These are phyloP conservation scores for Clivina fossor DNA, from an alignment of 2,888 invertebrate species.

Conservation along the genomic window DNA sequence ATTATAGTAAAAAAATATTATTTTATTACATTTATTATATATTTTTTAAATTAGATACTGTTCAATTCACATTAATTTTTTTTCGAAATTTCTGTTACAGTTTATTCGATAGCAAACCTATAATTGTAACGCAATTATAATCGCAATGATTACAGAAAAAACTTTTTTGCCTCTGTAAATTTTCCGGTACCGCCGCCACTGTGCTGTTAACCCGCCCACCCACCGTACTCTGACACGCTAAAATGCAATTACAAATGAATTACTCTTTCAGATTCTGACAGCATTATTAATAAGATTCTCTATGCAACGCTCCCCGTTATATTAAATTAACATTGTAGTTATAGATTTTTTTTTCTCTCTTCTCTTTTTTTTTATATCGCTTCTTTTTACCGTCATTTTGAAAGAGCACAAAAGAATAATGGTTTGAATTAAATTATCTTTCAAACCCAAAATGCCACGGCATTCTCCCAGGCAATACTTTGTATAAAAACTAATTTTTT, in stretches of 20 bases:
- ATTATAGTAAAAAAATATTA: too few species aligned
- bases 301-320: conserved; percentile 22
- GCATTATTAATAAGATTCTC: conserved; percentile 46
- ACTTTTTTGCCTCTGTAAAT: too few species aligned
- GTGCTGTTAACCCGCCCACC: conserved; percentile 35
- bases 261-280: conserved; percentile 48
- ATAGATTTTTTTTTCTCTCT: conserved; percentile 25
- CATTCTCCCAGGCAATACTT: too few species aligned
- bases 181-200: too few species aligned
- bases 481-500: too few species aligned
- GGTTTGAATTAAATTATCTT: conserved; percentile 17
- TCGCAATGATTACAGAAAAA: too few species aligned
- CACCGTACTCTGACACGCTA: conserved; percentile 47
- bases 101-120: too few species aligned
- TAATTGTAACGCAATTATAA: too few species aligned
- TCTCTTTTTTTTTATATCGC: conserved; percentile 4
- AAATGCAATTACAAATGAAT: conserved; percentile 50
- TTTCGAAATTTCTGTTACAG: too few species aligned
- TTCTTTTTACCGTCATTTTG: conserved; percentile 10
- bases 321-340: conserved; percentile 33
- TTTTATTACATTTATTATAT: too few species aligned
- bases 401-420: conserved; percentile 10
- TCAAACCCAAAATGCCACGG: not conserved
- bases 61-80: too few species aligned
- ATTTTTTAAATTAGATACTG: too few species aligned